These are phyloP conservation scores for Turdus rufiventris DNA, from an alignment of 2,113 vertebrate genomes.

Conservation along the genomic window DNA sequence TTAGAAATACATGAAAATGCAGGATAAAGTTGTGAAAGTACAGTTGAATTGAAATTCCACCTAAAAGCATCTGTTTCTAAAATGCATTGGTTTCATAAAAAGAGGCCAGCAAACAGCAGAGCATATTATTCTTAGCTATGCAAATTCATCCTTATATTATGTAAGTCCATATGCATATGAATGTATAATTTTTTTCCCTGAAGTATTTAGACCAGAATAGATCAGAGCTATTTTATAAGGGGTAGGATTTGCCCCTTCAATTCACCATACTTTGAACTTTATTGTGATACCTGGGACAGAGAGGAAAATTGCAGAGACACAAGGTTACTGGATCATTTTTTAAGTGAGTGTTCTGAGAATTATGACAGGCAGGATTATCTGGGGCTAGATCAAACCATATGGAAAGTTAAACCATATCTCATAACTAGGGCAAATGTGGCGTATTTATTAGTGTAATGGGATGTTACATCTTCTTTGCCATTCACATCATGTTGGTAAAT, in stretches of 20 bases:
- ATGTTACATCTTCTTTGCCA: background rate
- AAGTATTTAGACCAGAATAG: background rate
- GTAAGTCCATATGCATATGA: background rate
- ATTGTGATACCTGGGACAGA: background rate
- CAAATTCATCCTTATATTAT: background rate
- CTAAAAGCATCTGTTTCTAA: background rate
- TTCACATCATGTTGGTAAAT: background rate
- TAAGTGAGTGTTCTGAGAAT: background rate
- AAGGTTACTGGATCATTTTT: background rate
- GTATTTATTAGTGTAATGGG: background rate
- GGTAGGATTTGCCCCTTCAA: background rate
- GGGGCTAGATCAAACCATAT: background rate
- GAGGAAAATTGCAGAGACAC: background rate
- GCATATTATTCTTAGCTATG: background rate
- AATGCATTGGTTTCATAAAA: background rate
- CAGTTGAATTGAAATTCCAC: background rate
- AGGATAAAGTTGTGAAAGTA: background rate
- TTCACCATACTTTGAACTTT: background rate
- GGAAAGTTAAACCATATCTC: background rate
- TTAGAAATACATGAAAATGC: background rate
- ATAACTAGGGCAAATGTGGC: background rate
- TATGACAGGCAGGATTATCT: background rate
- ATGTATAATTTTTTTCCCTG: background rate
- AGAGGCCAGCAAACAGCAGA: background rate
- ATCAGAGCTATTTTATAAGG: background rate